Percentiles rank a stretch among this genome's conserved stretches.
phyloP scores from a whole-genome alignment of 2,797 vertebrate genomes.

The Microctenopoma steveboyesi region DNA sequence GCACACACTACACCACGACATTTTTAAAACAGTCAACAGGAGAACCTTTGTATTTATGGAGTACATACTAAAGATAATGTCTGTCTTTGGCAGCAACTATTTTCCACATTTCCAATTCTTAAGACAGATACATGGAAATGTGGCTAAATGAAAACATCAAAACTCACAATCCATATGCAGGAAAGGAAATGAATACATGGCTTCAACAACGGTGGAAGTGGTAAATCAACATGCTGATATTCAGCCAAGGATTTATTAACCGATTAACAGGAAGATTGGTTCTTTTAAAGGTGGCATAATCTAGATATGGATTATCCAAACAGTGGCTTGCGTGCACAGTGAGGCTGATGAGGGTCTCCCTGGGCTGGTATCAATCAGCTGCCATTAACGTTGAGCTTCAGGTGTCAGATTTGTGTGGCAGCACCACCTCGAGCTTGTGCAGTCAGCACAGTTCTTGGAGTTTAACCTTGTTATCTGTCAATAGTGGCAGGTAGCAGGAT shows the following conservation, averaged over 20 bases:
- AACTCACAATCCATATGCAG: neutral
- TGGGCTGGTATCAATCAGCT: slow-evolving; percentile 70
- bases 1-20: slow-evolving; percentile 42
- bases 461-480: slow-evolving; percentile 81
- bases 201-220: slow-evolving; percentile 45
- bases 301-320: slow-evolving; percentile 34
- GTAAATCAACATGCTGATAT: slow-evolving; percentile 19
- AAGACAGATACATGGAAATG: neutral
- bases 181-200: neutral
- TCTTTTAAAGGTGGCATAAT: slow-evolving; percentile 32
- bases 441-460: slow-evolving; percentile 69
- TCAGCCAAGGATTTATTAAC: slow-evolving; percentile 12
- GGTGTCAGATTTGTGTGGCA: slow-evolving; percentile 73
- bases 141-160: neutral
- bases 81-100: slow-evolving; percentile 57
- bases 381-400: slow-evolving; percentile 70
- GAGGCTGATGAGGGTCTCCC: slow-evolving; percentile 43
- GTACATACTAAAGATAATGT: slow-evolving; percentile 70
- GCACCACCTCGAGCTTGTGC: slow-evolving; percentile 51
- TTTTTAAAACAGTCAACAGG: slow-evolving; percentile 41
- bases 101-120: slow-evolving; percentile 16
- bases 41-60: slow-evolving; percentile 38
- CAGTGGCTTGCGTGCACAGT: slow-evolving; percentile 24
- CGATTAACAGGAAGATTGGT: slow-evolving; percentile 36
- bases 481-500: slow-evolving; percentile 59